Evolutionary conservation across 2,113 vertebrate species (phyloP), one percentile per base, ranked within the genome.

Genomic region (Neofelis nebulosa): DNA sequence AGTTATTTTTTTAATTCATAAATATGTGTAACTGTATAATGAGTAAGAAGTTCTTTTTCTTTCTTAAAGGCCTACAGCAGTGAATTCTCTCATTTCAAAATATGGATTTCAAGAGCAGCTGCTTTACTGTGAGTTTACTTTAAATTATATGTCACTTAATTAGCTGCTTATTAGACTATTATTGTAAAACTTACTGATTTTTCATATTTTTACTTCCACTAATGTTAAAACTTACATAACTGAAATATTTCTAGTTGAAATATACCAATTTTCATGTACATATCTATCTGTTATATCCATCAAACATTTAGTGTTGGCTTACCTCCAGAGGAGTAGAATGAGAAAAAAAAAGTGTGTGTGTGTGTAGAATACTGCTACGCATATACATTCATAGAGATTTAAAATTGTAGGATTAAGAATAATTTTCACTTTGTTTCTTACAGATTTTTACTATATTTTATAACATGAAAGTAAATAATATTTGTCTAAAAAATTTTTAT

Each of bases 41-140:
- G 9, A 92, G 13, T 92, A 78, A 91, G 55, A 87, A 57, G 5
- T 2, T 88, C 82, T 96, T 98, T 95, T 97, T 19, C 55, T 89
- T 82, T 94, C 97, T 36, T 98, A 27, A 96, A 99, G 99, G 95
- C 99, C 99, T 52, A 99, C 99, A 55, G 98, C 99, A 91, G 98
- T 99, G 97, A 99, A 98, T 99, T 99, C 98, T 98, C 98, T 99
- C 98, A 99, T 99, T 68, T 99, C 98, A 98, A 98, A 99, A 0
- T 99, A 99, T 80, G 99, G 99, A 97, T 99, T 99, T 98, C 99
- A 99, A 94, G 99, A 99, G 76, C 99, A 99, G 98, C 99, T 99
- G 85, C 99, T 99, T 94, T 99, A 99, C 98, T 99, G 99, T 99
- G 98, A 99, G 99, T 99, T 98, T 96, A 63, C 33, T 98, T 99